These are phyloP conservation scores for Microhierax caerulescens DNA, from an alignment of 2,797 vertebrate species.

Conservation along the genomic window DNA sequence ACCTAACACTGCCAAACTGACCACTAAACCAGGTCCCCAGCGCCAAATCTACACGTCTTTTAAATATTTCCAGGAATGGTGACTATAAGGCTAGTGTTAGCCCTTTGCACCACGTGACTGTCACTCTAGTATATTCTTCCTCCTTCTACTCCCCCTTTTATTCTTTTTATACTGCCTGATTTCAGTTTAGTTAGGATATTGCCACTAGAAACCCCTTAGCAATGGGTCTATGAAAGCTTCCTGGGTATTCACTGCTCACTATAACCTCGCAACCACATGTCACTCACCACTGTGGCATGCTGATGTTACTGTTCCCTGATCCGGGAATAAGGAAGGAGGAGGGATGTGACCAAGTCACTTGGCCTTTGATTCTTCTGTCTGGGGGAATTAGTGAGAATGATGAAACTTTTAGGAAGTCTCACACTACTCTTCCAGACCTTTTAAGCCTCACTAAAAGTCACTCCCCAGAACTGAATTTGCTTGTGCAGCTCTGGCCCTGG, in stretches of 20 bases:
- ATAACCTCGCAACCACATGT: not conserved
- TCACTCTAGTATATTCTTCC: not conserved
- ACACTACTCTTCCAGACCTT: not conserved
- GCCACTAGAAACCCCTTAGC: not conserved
- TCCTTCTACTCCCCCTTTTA: not conserved
- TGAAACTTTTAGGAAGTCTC: conserved; percentile 1
- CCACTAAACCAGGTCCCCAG: no score
- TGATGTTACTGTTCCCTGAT: not conserved
- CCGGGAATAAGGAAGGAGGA: not conserved
- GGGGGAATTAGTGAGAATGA: not conserved
- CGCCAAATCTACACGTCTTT: no score
- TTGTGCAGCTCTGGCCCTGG: not conserved
- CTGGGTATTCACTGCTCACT: not conserved
- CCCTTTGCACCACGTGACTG: not conserved
- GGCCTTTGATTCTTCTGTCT: conserved; percentile 1
- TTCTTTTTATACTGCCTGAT: not conserved
- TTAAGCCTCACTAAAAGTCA: not conserved
- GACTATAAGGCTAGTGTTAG: not conserved
- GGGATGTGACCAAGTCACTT: not conserved
- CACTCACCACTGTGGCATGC: not conserved
- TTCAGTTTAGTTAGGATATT: not conserved
- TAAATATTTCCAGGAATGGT: no score
- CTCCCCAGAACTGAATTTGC: not conserved
- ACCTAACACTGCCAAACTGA: no score
- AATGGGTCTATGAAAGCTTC: not conserved